These are phyloP conservation scores for Temnothorax nylanderi DNA, from an alignment of 1,140 invertebrate species.

Conservation along the genomic window DNA sequence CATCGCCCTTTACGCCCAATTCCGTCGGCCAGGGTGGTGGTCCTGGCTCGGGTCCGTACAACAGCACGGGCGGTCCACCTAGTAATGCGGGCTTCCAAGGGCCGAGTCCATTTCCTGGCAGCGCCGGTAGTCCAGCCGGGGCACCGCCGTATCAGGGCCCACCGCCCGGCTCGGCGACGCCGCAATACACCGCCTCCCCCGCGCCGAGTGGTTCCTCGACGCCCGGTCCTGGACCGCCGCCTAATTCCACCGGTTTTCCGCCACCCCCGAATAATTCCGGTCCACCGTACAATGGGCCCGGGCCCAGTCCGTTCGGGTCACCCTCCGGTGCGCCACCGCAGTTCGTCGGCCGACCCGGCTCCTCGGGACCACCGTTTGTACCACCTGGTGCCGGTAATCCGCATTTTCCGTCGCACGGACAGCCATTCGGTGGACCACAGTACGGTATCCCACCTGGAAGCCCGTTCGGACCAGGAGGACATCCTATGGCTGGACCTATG, in stretches of 20 bases:
- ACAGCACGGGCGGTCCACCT: constrained; percentile 87
- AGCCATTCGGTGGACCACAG: constrained; percentile 88
- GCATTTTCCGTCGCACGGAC: constrained; percentile 89
- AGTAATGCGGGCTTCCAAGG: constrained; percentile 87
- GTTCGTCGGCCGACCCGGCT: constrained; percentile 88
- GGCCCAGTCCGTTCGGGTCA: constrained; percentile 88
- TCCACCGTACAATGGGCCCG: constrained; percentile 89
- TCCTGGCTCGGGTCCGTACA: constrained; percentile 82
- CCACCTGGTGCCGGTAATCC: constrained; percentile 88
- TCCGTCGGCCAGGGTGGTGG: constrained; percentile 84
- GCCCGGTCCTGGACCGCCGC: constrained; percentile 88
- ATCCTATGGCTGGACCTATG: constrained; percentile 88
- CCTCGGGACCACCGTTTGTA: constrained; percentile 89
- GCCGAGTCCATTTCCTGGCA: constrained; percentile 88
- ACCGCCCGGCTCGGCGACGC: constrained; percentile 90
- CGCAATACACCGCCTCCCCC: constrained; percentile 91
- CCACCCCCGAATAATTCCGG: constrained; percentile 88
- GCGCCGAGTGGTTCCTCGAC: constrained; percentile 92
- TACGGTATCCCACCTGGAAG: constrained; percentile 91
- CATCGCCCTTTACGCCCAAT: constrained; percentile 87
- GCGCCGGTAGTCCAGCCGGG: constrained; percentile 88
- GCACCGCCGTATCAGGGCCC: constrained; percentile 88
- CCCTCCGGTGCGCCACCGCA: constrained; percentile 88
- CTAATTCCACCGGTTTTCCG: constrained; percentile 88
- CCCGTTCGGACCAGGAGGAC: constrained; percentile 88